Conservation (phyloP, 2,113 vertebrate genomes). For the Melanerpes aurifrons region DNA sequence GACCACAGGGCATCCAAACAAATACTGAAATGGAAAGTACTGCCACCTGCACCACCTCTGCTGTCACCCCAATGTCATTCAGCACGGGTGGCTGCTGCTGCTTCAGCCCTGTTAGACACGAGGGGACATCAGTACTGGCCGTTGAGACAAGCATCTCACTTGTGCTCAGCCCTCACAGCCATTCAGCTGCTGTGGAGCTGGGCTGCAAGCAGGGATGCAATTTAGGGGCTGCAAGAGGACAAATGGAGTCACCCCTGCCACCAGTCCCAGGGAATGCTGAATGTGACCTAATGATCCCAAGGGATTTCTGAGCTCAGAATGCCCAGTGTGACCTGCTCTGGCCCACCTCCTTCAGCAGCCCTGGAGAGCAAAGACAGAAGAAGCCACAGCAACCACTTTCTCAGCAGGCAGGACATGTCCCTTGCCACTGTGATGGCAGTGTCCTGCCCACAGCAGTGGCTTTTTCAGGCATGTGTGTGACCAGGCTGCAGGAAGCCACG, state of each 20-base stretch:
- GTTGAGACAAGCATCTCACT: not conserved
- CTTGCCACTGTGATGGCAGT: not conserved
- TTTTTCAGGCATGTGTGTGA: not conserved
- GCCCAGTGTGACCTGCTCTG: not conserved
- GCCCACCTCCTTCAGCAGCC: not conserved
- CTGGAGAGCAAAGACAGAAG: not conserved
- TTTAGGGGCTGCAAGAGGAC: not conserved
- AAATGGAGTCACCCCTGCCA: not conserved
- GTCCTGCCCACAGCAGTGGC: not conserved
- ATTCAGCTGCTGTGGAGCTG: not conserved
- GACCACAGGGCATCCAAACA: not conserved
- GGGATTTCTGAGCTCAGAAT: not conserved
- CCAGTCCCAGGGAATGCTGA: not conserved
- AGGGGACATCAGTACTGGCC: not conserved
- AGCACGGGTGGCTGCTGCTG: fast-evolving
- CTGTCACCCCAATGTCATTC: not conserved
- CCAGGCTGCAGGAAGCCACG: not conserved
- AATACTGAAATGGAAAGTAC: not conserved
- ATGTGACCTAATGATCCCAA: not conserved
- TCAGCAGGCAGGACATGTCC: not conserved
- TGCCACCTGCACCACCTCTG: fast-evolving
- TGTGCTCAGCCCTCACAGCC: not conserved
- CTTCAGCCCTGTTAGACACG: not conserved
- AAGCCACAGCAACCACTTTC: not conserved
- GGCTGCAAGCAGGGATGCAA: not conserved